Percentiles rank a stretch among this genome's conserved stretches.
Evolutionary conservation across 2,797 vertebrate genomes (phyloP).

Genomic region (Sebastes nivosus): DNA sequence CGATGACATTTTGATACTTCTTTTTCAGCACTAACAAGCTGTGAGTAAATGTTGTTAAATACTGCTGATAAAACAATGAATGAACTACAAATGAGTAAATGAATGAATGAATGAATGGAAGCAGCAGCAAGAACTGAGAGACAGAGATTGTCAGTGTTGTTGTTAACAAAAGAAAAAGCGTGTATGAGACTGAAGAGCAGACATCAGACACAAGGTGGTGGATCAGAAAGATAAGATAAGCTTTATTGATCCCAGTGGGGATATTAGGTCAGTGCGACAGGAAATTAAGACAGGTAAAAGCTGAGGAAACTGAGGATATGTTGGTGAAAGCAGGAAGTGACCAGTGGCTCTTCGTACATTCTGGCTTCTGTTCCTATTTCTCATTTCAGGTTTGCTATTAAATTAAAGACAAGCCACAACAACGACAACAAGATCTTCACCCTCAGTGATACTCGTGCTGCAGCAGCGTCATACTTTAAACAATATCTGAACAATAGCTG

Average conservation of each 20-base stretch:
- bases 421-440: neutral
- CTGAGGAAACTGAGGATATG: conserved; percentile 13
- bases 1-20: neutral
- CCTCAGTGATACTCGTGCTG: neutral
- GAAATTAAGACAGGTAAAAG: conserved; percentile 62
- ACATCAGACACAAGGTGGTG: conserved; percentile 45
- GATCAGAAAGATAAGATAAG: conserved; percentile 62
- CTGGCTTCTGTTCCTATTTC: conserved; percentile 4
- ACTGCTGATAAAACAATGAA: neutral
- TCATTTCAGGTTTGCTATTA: conserved; percentile 19
- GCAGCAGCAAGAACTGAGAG: neutral
- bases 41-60: neutral
- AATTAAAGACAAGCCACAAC: conserved; percentile 9
- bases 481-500: conserved; percentile 31
- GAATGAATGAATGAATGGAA: conserved; percentile 1
- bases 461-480: conserved; percentile 9
- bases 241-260: conserved; percentile 63
- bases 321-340: conserved; percentile 4
- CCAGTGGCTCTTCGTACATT: neutral
- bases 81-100: neutral
- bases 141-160: neutral
- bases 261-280: conserved; percentile 62
- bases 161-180: conserved; percentile 37
- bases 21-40: neutral
- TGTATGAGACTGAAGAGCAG: conserved; percentile 39